phyloP scores from a whole-genome alignment of 2,888 invertebrate genomes.

The Aproaerema taeniolella region DNA sequence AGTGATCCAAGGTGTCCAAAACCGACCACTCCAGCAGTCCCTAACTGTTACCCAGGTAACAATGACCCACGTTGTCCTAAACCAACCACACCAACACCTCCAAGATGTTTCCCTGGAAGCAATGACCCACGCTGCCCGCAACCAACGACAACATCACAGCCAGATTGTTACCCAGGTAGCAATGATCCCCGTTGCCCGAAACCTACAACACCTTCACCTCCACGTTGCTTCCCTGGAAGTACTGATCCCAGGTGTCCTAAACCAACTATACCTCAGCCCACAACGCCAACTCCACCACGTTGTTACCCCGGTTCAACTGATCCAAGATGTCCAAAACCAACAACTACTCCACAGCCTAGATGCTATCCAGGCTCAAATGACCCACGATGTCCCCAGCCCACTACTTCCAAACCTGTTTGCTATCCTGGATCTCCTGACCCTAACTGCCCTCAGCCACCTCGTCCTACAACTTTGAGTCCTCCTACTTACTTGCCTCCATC shows the following conservation, averaged over 20 bases:
- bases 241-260: conserved; percentile 22
- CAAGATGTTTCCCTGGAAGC: conserved; percentile 39
- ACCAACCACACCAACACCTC: conserved; percentile 29
- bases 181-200: conserved; percentile 38
- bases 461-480: conserved; percentile 31
- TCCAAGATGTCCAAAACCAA: conserved; percentile 36
- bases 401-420: conserved; percentile 27
- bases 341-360: conserved; percentile 14
- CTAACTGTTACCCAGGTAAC: conserved; percentile 34
- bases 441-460: conserved; percentile 40
- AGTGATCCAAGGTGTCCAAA: conserved; percentile 31
- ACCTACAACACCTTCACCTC: conserved; percentile 22
- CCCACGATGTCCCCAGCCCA: conserved; percentile 28
- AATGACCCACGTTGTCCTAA: conserved; percentile 39
- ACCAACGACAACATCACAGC: conserved; percentile 24
- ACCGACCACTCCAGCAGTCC: conserved; percentile 24
- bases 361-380: conserved; percentile 29
- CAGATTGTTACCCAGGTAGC: conserved; percentile 30
- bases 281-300: conserved; percentile 21
- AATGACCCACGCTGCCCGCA: conserved; percentile 28
- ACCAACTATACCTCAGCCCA: conserved; percentile 24
- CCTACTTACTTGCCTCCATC: conserved; percentile 32
- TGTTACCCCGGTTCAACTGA: conserved; percentile 41
- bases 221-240: conserved; percentile 22
- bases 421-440: conserved; percentile 45